Base-by-base conservation (phyloP, 92 coral and sea anemone genomes). In the Scolanthus callimorphus region DNA sequence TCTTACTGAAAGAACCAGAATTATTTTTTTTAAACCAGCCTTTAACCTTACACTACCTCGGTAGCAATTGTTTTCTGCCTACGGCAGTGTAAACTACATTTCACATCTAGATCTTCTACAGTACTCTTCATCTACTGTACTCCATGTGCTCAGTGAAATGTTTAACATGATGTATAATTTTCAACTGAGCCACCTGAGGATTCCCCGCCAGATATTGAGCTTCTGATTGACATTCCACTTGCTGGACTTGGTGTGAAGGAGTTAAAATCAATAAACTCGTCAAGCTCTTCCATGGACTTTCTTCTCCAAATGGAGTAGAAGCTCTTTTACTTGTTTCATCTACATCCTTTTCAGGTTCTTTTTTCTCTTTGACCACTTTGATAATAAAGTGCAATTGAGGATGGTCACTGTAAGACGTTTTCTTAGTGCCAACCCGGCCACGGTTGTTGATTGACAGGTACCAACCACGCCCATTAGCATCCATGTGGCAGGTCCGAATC, bases 401-500 rank as follows among this genome's bases (percentile, higher is more conserved):
- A n/a, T 94, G 84, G 46, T 84, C 90, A 27, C 91, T 85, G 49
- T 84, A 76, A 24, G 74, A 27, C 6, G 76, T 84, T 46, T 85
- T 84, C 39, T 70, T 80, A 10, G 95, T 81, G 61, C 79, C 62
- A 1, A 94, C 75, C 59, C 63, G 84, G 17, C 99, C 99, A 15
- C 54, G 49, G 4, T 78, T 60, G 48, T 81, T 78, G 28, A 94
- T 76, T 27, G 89, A 80, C 27, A 94, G 68, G 59, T 94, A 84
- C 99, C 99, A 94, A 20, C 94, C 96, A 15, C 71, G 81, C 11
- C 96, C 96, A 17, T 84, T 77, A 0, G 62, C 62, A 53, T 94
- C 91, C 31, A 85, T 69, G 39, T 94, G 96, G 47, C 99, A 94
- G 1, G 99, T 94, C 43, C 96, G 96, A 56, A 82, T 77, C 19